Percentiles rank a stretch among this genome's conserved stretches.
Conservation (phyloP, 2,113 vertebrate species). For the Semnornis frantzii region DNA sequence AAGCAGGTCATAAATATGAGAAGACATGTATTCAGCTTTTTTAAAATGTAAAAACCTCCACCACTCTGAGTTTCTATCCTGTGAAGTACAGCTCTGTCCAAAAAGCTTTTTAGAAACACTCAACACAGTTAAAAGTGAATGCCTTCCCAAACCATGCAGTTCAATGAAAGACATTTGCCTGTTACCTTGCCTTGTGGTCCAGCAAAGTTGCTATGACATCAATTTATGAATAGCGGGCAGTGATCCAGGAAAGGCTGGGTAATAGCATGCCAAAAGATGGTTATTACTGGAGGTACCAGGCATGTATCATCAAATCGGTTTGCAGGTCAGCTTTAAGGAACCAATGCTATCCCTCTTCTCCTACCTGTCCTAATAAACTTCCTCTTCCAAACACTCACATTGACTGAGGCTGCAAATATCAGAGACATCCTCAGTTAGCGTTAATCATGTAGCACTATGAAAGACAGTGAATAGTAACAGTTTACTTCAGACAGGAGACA, state of each 20-base stretch:
- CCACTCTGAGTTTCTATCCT: background rate
- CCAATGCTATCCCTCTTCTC: background rate
- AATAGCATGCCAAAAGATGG: background rate
- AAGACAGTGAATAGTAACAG: background rate
- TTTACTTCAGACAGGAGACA: background rate
- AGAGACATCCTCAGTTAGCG: background rate
- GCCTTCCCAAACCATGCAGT: background rate
- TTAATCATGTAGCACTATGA: background rate
- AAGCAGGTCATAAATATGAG: background rate
- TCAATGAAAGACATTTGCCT: background rate
- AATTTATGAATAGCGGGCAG: background rate
- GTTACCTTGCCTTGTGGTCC: background rate
- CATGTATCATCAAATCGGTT: background rate
- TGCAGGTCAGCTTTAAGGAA: constrained; percentile 19
- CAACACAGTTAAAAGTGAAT: background rate
- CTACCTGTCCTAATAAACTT: background rate
- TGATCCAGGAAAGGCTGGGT: background rate
- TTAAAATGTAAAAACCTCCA: background rate
- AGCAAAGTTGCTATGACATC: background rate
- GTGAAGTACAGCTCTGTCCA: background rate
- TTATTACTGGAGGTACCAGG: background rate
- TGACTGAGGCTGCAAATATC: background rate
- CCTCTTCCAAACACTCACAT: background rate
- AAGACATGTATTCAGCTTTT: background rate
- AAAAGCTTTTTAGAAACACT: background rate